These are phyloP conservation scores for Stictocephala bisonia DNA, from an alignment of 2,888 invertebrate genomes.

Conservation along the genomic window DNA sequence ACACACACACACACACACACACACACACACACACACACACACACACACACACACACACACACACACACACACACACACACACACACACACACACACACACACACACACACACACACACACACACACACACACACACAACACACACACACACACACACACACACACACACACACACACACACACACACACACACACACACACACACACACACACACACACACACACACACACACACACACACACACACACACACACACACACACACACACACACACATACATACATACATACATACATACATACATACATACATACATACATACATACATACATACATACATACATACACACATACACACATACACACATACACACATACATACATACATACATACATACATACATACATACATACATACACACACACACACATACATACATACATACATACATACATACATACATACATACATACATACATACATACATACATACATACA, in stretches of 20 bases:
- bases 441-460: not conserved
- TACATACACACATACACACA: not conserved
- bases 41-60: not conserved
- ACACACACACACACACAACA: not conserved
- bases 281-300: not conserved
- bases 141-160: not conserved
- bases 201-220: not conserved
- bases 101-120: not conserved
- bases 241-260: not conserved
- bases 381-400: not conserved
- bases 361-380: not conserved
- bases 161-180: not conserved
- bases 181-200: not conserved
- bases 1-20: not conserved
- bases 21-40: not conserved
- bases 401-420: not conserved
- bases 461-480: not conserved
- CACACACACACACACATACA: not conserved
- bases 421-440: conserved; percentile 4
- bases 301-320: not conserved
- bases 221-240: not conserved
- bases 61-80: not conserved
- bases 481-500: not conserved
- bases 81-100: not conserved
- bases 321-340: not conserved